phyloP scores from a whole-genome alignment of 1,140 invertebrate genomes.

The Aphaenogaster ashmeadi region DNA sequence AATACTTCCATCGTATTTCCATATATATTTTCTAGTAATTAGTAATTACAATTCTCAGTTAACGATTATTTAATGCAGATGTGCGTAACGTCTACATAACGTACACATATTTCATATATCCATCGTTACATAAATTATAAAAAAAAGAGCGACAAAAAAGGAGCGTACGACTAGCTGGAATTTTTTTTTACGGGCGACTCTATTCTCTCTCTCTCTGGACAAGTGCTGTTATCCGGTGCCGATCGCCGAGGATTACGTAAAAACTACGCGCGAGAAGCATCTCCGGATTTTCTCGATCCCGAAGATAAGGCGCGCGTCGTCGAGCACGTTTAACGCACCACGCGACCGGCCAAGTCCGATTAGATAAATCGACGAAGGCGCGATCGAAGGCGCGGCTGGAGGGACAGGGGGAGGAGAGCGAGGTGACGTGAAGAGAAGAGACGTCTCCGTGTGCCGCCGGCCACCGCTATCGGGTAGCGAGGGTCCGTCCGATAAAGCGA shows the following conservation, averaged over 20 bases:
- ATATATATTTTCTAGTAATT: constrained; percentile 23
- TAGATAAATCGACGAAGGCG: constrained; percentile 50
- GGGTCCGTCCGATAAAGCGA: constrained; percentile 58
- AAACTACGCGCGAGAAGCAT: constrained; percentile 23
- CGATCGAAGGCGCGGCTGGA: background rate
- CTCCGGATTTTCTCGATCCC: constrained; percentile 48
- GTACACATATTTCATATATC: background rate
- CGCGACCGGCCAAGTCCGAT: constrained; percentile 47
- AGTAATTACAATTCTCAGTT: constrained; percentile 11
- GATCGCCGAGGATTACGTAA: constrained; percentile 57
- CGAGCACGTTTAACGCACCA: constrained; percentile 12
- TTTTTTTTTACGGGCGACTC: background rate
- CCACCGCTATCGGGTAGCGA: background rate
- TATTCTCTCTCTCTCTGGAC: background rate
- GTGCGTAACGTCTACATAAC: constrained; percentile 21
- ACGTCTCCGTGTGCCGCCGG: constrained; percentile 3
- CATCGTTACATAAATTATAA: background rate
- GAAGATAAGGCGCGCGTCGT: constrained; percentile 48
- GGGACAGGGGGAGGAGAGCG: background rate
- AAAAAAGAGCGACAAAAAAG: constrained; percentile 8
- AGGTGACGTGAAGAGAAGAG: constrained; percentile 7
- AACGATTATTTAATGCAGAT: constrained; percentile 36
- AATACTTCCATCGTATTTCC: constrained; percentile 17
- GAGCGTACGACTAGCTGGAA: background rate
- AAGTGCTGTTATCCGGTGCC: constrained; percentile 19